Percentiles rank a stretch among this genome's conserved stretches.
These are phyloP conservation scores for Thereva nobilitata DNA, from an alignment of 2,888 invertebrate genomes.

Conservation along the genomic window DNA sequence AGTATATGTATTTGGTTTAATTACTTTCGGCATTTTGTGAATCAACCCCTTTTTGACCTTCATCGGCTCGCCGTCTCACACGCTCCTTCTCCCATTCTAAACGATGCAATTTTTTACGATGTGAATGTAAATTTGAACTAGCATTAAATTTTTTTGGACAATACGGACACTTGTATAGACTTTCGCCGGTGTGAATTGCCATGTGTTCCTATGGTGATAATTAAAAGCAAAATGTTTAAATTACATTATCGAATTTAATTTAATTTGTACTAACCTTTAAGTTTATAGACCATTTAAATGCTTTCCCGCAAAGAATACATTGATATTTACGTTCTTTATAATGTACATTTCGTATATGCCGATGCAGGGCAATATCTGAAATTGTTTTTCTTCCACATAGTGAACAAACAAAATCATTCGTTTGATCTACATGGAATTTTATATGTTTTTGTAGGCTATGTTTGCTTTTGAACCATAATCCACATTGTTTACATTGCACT, in stretches of 20 bases:
- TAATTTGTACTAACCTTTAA: slow-evolving; percentile 32
- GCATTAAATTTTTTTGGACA: slow-evolving; percentile 27
- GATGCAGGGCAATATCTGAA: slow-evolving; percentile 34
- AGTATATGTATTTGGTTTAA: too few relatives aligned
- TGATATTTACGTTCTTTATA: slow-evolving; percentile 38
- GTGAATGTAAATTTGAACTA: slow-evolving; percentile 29
- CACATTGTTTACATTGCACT: slow-evolving; percentile 37
- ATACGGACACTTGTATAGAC: slow-evolving; percentile 23
- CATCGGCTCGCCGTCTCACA: slow-evolving; percentile 24
- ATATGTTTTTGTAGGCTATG: slow-evolving; percentile 31
- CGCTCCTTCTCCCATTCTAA: slow-evolving; percentile 28
- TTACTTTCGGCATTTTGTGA: background rate
- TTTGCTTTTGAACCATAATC: slow-evolving; percentile 30
- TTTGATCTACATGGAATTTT: slow-evolving; percentile 30
- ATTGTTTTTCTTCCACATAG: slow-evolving; percentile 35
- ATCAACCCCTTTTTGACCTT: slow-evolving; percentile 20
- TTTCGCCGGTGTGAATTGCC: slow-evolving; percentile 30
- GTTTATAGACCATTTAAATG: slow-evolving; percentile 37
- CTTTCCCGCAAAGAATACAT: slow-evolving; percentile 39
- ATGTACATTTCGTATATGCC: slow-evolving; percentile 37
- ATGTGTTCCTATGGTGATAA: slow-evolving; percentile 17
- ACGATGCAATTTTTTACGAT: slow-evolving; percentile 26
- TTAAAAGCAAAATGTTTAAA: background rate
- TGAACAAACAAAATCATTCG: slow-evolving; percentile 33
- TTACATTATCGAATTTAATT: slow-evolving; percentile 4